phyloP scores from a whole-genome alignment of 2,113 vertebrate species.

The Eubucco bourcierii region DNA sequence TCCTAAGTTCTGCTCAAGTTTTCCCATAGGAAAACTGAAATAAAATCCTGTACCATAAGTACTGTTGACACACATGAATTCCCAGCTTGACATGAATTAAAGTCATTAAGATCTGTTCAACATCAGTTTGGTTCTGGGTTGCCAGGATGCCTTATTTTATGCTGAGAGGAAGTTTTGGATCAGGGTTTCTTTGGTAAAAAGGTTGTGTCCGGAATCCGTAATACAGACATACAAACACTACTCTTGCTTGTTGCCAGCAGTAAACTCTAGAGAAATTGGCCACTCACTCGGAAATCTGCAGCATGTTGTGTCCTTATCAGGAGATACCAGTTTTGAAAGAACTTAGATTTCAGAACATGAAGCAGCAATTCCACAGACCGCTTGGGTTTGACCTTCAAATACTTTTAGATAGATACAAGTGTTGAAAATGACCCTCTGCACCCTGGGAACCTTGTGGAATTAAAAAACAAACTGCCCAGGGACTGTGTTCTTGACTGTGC shows the following conservation, averaged over 20 bases:
- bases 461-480: not conserved
- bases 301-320: not conserved
- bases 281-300: not conserved
- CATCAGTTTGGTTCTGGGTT: not conserved
- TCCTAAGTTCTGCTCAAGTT: not conserved
- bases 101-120: not conserved
- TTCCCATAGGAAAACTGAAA: not conserved
- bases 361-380: not conserved
- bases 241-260: not conserved
- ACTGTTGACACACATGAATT: not conserved
- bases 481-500: not conserved
- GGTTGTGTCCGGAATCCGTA: not conserved
- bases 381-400: conserved; percentile 19
- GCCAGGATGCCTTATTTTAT: not conserved
- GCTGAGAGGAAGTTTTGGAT: not conserved
- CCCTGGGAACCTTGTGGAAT: not conserved
- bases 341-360: not conserved
- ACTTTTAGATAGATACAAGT: not conserved
- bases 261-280: not conserved
- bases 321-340: not conserved
- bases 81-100: not conserved
- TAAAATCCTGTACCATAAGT: not conserved
- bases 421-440: not conserved
- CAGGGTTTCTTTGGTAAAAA: not conserved
- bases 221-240: not conserved